These are phyloP conservation scores for Tenthredo mesomela DNA, from an alignment of 2,888 invertebrate species.

Conservation along the genomic window DNA sequence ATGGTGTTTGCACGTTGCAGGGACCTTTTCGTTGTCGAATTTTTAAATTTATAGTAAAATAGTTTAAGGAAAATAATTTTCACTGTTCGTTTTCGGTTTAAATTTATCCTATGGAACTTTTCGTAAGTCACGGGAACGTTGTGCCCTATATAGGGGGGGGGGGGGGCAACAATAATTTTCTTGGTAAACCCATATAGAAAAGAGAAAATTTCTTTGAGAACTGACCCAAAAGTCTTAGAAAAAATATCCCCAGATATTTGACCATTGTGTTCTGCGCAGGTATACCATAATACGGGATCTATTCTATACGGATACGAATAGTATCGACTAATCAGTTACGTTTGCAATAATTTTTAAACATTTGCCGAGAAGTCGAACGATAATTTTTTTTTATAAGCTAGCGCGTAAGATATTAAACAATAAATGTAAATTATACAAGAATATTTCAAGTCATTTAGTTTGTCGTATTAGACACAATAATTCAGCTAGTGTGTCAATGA, in stretches of 20 bases:
- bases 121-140: not conserved
- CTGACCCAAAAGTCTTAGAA: not conserved
- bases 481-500: not conserved
- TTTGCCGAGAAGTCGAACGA: not conserved
- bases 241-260: not conserved
- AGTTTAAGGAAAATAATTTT: not conserved
- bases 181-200: not conserved
- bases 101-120: not conserved
- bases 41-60: not conserved
- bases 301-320: not conserved
- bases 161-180: conserved; percentile 8
- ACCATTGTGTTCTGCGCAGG: not conserved
- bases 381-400: not conserved
- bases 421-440: not conserved
- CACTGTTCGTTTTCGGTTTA: not conserved
- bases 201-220: not conserved
- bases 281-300: not conserved
- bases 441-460: not conserved
- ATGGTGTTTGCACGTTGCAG: not conserved
- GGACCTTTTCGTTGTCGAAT: not conserved
- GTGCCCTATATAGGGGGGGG: not conserved
- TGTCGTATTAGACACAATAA: not conserved
- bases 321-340: not conserved
- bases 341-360: not conserved
- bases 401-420: not conserved